Evolutionary conservation across 2,888 invertebrate genomes (phyloP).

Genomic region (Cerastis leucographa): DNA sequence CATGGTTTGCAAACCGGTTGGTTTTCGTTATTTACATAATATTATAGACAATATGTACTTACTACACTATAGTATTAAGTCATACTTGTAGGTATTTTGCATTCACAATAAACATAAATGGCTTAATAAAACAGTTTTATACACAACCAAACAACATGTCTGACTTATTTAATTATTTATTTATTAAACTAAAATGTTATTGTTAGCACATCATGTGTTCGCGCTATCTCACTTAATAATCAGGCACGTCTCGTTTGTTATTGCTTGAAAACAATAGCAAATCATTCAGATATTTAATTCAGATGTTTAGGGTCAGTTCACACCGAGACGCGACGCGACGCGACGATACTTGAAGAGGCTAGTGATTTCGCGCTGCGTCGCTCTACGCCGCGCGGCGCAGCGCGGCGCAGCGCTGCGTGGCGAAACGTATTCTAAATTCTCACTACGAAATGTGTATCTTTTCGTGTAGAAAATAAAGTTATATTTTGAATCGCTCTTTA

Average conservation of each 20-base stretch:
- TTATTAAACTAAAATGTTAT: neutral
- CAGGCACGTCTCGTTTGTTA: neutral
- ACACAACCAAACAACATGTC: neutral
- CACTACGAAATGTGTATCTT: no score
- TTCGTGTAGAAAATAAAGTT: no score
- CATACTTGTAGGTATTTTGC: neutral
- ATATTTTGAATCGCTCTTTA: no score
- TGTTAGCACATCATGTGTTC: neutral
- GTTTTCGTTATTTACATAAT: neutral
- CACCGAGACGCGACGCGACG: no score
- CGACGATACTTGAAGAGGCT: no score
- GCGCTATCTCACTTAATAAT: neutral
- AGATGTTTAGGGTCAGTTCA: no score
- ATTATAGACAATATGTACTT: neutral
- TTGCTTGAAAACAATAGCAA: neutral
- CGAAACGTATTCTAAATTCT: no score
- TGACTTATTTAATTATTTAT: neutral
- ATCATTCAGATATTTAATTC: neutral
- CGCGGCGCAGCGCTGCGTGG: no score
- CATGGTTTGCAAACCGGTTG: neutral
- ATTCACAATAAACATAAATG: conserved; percentile 2
- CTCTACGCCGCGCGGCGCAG: no score
- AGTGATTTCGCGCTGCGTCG: no score
- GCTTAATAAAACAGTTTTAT: neutral
- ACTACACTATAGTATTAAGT: neutral